These are phyloP conservation scores for Glyptemys insculpta DNA, from an alignment of 2,797 vertebrate species.

Conservation along the genomic window DNA sequence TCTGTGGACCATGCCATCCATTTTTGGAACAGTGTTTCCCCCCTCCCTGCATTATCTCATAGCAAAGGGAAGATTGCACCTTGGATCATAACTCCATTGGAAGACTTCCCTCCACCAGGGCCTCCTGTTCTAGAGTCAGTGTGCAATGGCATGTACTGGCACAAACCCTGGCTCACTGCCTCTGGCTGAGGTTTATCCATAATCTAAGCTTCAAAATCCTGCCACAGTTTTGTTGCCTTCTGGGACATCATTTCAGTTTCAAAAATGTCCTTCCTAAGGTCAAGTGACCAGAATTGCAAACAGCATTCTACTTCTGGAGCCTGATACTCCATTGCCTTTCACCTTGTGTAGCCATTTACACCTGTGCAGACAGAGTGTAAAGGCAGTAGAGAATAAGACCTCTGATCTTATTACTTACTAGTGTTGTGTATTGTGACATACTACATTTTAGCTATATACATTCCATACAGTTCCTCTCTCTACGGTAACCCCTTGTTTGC, in stretches of 20 bases:
- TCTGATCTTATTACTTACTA: neutral
- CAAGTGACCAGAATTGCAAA: neutral
- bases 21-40: neutral
- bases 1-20: neutral
- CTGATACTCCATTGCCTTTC: neutral
- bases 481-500: neutral
- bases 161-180: neutral
- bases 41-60: neutral
- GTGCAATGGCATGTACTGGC: neutral
- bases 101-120: neutral
- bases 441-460: neutral
- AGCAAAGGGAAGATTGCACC: neutral
- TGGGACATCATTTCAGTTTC: neutral
- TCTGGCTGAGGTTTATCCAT: neutral
- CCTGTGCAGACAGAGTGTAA: neutral
- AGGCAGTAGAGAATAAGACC: neutral
- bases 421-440: neutral
- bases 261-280: neutral
- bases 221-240: neutral
- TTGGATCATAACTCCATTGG: neutral
- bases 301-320: neutral
- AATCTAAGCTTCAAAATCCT: neutral
- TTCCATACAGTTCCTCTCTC: neutral
- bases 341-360: neutral
- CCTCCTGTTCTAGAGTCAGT: neutral